Evolutionary conservation across 1,140 invertebrate genomes (phyloP).

Genomic region (Schlechtendalia chinensis): DNA sequence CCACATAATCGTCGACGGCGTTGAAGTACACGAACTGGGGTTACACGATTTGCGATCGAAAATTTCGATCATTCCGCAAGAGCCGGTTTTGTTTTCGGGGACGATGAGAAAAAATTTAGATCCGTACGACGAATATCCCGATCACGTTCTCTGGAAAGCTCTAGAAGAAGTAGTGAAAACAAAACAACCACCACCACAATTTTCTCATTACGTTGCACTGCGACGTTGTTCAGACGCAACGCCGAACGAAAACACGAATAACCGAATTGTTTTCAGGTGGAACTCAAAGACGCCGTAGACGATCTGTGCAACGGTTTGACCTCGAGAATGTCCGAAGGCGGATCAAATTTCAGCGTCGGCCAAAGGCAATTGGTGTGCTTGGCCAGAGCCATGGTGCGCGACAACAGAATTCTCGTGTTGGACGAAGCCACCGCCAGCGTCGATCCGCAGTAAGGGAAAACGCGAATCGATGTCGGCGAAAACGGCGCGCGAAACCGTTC

Average conservation of each 20-base stretch:
- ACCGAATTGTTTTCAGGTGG: slow-evolving; percentile 51
- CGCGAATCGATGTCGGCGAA: too few relatives aligned
- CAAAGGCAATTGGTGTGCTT: slow-evolving; percentile 83
- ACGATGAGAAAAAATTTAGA: slow-evolving; percentile 79
- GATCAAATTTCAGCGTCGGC: slow-evolving; percentile 79
- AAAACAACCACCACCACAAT: too few relatives aligned
- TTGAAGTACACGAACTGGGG: slow-evolving; percentile 65
- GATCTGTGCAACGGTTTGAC: slow-evolving; percentile 53
- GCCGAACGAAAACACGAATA: not conserved
- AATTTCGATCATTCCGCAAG: slow-evolving; percentile 80
- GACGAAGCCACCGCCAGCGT: slow-evolving; percentile 74
- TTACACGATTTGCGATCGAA: slow-evolving; percentile 69
- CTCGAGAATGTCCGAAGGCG: slow-evolving; percentile 60
- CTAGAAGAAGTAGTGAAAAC: slow-evolving; percentile 60
- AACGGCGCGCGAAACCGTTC: too few relatives aligned
- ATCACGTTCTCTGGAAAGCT: slow-evolving; percentile 62
- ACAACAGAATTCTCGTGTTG: slow-evolving; percentile 70
- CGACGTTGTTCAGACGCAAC: too few relatives aligned
- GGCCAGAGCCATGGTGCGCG: slow-evolving; percentile 73
- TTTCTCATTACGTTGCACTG: too few relatives aligned
- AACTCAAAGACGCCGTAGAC: slow-evolving; percentile 53
- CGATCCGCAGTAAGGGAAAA: slow-evolving; percentile 63
- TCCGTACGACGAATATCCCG: slow-evolving; percentile 67
- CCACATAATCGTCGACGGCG: slow-evolving; percentile 66
- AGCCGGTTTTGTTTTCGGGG: slow-evolving; percentile 73